A percentile compares a stretch with the other conserved stretches of the same genome.
Conservation (phyloP, 2,113 vertebrate genomes). For the Colius striatus region DNA sequence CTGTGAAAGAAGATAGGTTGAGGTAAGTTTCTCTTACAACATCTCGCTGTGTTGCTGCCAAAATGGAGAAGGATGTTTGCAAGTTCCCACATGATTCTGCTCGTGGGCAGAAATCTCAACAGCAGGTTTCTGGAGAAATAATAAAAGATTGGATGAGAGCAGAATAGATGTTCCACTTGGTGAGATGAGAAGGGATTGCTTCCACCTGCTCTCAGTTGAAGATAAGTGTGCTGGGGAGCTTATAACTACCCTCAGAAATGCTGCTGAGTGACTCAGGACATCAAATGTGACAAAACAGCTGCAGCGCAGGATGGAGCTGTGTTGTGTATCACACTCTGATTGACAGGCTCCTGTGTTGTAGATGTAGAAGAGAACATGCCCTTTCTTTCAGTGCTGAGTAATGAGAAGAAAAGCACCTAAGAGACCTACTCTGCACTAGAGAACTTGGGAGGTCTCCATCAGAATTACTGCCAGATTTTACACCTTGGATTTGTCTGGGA, state of each 20-base stretch:
- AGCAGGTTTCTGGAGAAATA: not conserved
- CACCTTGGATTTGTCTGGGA: not conserved
- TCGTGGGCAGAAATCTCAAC: not conserved
- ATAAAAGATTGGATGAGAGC: not conserved
- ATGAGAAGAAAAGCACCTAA: rapidly evolving
- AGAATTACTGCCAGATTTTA: not conserved
- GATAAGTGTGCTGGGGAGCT: not conserved
- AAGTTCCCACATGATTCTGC: not conserved
- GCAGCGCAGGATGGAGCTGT: not conserved
- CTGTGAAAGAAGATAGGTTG: not conserved
- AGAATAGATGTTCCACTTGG: not conserved
- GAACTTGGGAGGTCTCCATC: not conserved
- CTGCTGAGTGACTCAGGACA: not conserved
- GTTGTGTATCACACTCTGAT: not conserved
- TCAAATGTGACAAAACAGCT: not conserved
- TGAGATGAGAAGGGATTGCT: conserved; percentile 1
- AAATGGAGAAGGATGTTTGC: not conserved
- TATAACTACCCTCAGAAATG: not conserved
- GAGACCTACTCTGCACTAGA: not conserved
- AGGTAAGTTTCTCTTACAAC: not conserved
- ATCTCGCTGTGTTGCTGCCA: not conserved
- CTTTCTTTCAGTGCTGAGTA: not conserved
- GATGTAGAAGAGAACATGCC: not conserved
- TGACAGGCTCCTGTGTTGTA: not conserved
- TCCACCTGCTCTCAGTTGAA: not conserved